Conservation (phyloP, 2,113 vertebrate genomes). For the Rhea pennata region DNA sequence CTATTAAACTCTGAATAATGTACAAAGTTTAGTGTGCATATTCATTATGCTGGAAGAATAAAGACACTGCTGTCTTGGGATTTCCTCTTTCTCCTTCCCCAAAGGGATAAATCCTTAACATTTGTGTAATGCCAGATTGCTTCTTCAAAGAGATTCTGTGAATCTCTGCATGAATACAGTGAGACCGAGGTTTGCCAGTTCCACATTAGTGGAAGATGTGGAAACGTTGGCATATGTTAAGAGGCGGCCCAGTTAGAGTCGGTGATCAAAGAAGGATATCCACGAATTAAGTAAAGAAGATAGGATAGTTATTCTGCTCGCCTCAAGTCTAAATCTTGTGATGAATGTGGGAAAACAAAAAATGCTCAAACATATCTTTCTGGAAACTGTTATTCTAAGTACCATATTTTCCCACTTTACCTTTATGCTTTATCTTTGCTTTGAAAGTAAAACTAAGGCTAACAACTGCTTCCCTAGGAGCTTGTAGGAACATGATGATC, state of each 20-base stretch:
- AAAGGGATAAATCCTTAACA: neutral
- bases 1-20: slow-evolving; percentile 9
- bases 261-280: fast-evolving
- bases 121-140: neutral
- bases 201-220: neutral
- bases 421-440: neutral
- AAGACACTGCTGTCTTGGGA: neutral
- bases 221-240: neutral
- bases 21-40: neutral
- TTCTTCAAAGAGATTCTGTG: neutral
- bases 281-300: neutral
- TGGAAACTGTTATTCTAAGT: neutral
- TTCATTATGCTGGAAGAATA: neutral
- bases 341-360: neutral
- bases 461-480: neutral
- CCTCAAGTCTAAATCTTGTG: neutral
- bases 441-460: neutral
- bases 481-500: fast-evolving
- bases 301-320: neutral
- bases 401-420: neutral
- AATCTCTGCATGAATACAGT: neutral
- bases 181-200: neutral
- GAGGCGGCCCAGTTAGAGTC: fast-evolving
- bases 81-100: neutral
- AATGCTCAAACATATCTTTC: neutral